Base-by-base conservation (phyloP, 2,888 invertebrate genomes). In the Microplitis manilae region DNA sequence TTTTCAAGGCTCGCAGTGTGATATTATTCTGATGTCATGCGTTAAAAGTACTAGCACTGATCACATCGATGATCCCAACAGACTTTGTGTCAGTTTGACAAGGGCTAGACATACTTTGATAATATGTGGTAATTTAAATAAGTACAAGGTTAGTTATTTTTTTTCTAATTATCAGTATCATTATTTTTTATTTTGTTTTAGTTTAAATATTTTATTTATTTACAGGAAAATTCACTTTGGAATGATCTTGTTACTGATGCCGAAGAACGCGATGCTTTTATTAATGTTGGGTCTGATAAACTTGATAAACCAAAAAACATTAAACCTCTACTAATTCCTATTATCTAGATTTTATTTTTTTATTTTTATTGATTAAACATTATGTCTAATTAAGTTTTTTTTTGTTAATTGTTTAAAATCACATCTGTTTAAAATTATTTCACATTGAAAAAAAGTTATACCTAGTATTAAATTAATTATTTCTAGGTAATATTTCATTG, bases 1-100 rank as follows among this genome's bases (percentile, higher is more conserved):
- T 80, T 97, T 95, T 91, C 97, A 97, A 90, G 97, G 97, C 0
- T 93, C 95, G 86, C 96, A 97, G 91, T 93, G 94, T 78, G 96
- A 97, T 90, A 92, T 97, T 64, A 93, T 97, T 78, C 93, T 97
- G 76, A 92, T 97, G 83, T 96, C 96, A 0, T 94, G 95, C 90
- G 96, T 96, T 1, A 92, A 96, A 80, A 94, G 94, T 68, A 91
- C 91, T 15, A 93, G 94, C 17, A 93, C 95, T 75, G 95, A 95
- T 82, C 97, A 97, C 91, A 91, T 97, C 65, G 91, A 92, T 0
- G 94, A 95, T 89, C 92, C 91, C 15, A 94, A 96, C 84, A 92
- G 97, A 80, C 91, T 97, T 84, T 97, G 96, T 91, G 96, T 97
- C 5, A 95, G 96, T 81, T 91, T 97, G 13, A 97, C 97, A 0